These are phyloP conservation scores for Coendou prehensilis DNA, from an alignment of 2,797 vertebrate species.

Conservation along the genomic window DNA sequence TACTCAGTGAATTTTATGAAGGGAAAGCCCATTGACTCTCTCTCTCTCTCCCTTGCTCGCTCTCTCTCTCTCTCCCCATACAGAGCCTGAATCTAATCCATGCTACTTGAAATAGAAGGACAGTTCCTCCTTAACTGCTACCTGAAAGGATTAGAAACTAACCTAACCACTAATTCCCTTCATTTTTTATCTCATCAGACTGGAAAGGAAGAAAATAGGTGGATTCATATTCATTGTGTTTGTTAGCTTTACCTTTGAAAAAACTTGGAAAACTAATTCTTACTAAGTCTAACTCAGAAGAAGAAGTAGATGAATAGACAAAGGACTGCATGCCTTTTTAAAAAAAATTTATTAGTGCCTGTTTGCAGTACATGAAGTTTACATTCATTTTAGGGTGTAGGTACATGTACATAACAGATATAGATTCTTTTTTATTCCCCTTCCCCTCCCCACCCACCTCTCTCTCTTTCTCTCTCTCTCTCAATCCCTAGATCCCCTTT, in stretches of 20 bases:
- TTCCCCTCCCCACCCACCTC: neutral
- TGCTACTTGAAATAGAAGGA: neutral
- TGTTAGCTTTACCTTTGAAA: neutral
- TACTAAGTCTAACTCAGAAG: neutral
- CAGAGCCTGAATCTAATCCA: neutral
- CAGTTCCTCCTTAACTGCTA: neutral
- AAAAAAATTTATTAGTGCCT: neutral
- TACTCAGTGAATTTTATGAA: neutral
- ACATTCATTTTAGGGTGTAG: neutral
- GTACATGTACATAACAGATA: neutral
- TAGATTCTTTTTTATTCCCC: neutral
- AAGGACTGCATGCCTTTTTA: neutral
- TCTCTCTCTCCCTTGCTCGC: no score
- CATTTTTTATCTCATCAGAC: neutral
- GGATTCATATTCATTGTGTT: neutral
- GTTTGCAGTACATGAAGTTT: neutral
- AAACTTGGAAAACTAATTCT: constrained; percentile 51
- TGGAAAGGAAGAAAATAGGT: neutral
- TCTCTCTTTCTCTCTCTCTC: neutral
- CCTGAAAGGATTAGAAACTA: neutral
- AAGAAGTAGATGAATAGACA: neutral
- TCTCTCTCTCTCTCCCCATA: no score
- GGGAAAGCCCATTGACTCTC: neutral
- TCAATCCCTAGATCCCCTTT: neutral
- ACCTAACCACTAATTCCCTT: neutral